Conservation (phyloP, 2,797 vertebrate species). For the Xyrichtys novacula region DNA sequence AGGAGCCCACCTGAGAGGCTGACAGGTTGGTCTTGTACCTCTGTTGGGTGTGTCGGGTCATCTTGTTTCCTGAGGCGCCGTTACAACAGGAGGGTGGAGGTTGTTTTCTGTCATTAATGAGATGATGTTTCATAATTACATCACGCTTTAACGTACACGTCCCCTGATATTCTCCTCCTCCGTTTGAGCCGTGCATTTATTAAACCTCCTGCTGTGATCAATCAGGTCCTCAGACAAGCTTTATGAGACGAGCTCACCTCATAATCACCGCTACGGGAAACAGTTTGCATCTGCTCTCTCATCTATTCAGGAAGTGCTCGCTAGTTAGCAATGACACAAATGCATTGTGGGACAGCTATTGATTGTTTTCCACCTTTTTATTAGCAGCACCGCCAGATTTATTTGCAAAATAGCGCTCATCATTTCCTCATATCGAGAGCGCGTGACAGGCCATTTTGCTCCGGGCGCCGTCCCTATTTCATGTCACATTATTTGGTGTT, state of each 20-base stretch:
- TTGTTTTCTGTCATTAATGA: conserved; percentile 67
- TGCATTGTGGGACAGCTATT: conserved; percentile 64
- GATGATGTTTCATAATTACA: conserved; percentile 78
- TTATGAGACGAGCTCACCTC: conserved; percentile 75
- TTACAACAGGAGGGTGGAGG: conserved; percentile 26
- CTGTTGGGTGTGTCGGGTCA: too few relatives aligned
- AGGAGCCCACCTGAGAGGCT: too few relatives aligned
- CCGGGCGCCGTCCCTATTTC: conserved; percentile 80
- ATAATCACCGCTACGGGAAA: conserved; percentile 72
- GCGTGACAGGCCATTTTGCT: conserved; percentile 77
- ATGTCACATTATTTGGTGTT: conserved; percentile 81
- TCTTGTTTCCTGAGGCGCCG: too few relatives aligned
- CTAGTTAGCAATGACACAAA: conserved; percentile 65
- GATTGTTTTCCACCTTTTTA: conserved; percentile 72
- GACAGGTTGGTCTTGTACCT: too few relatives aligned
- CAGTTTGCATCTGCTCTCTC: conserved; percentile 58
- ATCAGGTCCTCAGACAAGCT: conserved; percentile 83
- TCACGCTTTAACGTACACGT: conserved; percentile 71
- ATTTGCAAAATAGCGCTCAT: conserved; percentile 75
- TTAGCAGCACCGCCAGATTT: conserved; percentile 72
- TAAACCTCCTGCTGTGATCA: conserved; percentile 79
- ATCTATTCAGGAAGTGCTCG: conserved; percentile 55
- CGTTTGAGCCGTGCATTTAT: conserved; percentile 73
- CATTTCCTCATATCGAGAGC: conserved; percentile 78
- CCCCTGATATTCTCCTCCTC: conserved; percentile 69